Evolutionary conservation across 1,140 invertebrate species (phyloP).

Genomic region (Triops cancriformis): DNA sequence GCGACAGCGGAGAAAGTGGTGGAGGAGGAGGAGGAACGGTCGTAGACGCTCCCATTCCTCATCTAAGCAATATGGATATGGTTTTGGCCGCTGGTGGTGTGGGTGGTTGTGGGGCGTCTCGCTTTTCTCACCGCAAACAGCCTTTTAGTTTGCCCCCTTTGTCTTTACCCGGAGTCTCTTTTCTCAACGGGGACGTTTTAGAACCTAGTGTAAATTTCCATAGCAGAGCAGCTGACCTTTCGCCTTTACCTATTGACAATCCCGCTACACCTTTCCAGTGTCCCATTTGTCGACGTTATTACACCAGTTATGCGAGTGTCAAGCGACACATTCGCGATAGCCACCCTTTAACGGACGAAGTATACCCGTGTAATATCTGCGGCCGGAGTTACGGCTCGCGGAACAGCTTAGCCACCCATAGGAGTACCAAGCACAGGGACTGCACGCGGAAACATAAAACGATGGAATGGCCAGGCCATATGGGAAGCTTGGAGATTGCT

Average conservation of each 20-base stretch:
- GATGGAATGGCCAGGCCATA: background rate
- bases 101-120: background rate
- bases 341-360: background rate
- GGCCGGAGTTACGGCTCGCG: slow-evolving; percentile 14
- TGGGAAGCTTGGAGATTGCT: background rate
- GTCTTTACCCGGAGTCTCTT: background rate
- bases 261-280: background rate
- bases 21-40: slow-evolving; percentile 11
- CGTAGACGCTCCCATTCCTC: background rate
- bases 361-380: slow-evolving; percentile 18
- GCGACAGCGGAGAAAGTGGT: background rate
- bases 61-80: slow-evolving; percentile 6
- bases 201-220: background rate
- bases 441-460: background rate
- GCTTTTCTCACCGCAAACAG: background rate
- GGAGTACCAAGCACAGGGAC: slow-evolving; percentile 15
- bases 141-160: background rate
- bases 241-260: background rate
- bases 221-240: background rate
- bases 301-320: slow-evolving; percentile 5
- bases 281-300: background rate
- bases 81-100: background rate
- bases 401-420: slow-evolving; percentile 19
- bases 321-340: slow-evolving; percentile 22
- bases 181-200: background rate